Evolutionary conservation across 2,797 vertebrate species (phyloP).

Genomic region (Sebastes trivittatus): DNA sequence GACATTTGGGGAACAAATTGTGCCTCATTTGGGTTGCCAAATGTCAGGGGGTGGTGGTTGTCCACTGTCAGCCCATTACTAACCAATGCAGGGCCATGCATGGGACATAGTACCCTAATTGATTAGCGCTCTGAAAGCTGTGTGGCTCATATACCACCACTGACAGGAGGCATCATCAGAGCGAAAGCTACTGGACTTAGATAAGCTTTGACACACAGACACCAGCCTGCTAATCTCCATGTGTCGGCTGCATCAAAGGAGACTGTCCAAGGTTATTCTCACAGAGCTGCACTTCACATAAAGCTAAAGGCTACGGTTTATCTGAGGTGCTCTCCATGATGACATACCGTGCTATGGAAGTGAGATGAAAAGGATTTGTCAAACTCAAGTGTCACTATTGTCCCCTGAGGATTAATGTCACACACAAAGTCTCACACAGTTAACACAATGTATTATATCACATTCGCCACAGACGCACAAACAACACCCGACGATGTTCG

Average conservation of each 20-base stretch:
- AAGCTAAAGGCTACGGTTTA: conserved; percentile 41
- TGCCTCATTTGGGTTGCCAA: conserved; percentile 18
- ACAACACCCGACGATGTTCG: neutral
- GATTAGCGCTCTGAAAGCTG: conserved; percentile 6
- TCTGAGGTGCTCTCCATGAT: conserved; percentile 6
- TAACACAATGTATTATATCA: conserved; percentile 19
- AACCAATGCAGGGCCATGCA: neutral
- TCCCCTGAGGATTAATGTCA: conserved; percentile 50
- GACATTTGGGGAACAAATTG: conserved; percentile 50
- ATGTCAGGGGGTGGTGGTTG: conserved; percentile 30
- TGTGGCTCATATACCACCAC: conserved; percentile 2
- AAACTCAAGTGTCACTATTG: conserved; percentile 39
- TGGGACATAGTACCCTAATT: neutral
- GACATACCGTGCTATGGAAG: conserved; percentile 27
- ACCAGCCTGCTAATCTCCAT: conserved; percentile 53
- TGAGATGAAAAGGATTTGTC: conserved; percentile 58
- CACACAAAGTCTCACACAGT: conserved; percentile 16
- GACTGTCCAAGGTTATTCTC: conserved; percentile 52
- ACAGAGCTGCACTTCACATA: conserved; percentile 25
- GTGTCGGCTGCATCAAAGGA: conserved; percentile 43
- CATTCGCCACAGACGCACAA: neutral
- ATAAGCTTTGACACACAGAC: conserved; percentile 62
- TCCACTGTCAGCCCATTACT: conserved; percentile 7
- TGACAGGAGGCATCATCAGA: conserved; percentile 41
- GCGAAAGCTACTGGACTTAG: conserved; percentile 25